Percentiles rank a stretch among this genome's conserved stretches.
Conservation (phyloP, 1,140 invertebrate genomes). For the Anoplolepis gracilipes region DNA sequence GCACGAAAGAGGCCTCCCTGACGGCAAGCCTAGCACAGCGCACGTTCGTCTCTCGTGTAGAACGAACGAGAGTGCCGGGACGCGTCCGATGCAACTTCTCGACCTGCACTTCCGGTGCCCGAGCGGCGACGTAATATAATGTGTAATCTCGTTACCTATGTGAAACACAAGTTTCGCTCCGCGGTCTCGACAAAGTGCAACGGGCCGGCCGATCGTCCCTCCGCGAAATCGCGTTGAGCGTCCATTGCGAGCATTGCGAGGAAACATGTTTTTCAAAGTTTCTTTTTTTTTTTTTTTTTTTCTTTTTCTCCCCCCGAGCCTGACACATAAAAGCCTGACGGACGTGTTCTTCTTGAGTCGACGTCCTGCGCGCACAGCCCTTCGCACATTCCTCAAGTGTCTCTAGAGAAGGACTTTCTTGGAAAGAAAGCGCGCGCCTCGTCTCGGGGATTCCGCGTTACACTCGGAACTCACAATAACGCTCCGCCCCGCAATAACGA, state of each 20-base stretch:
- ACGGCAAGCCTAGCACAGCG: conserved; percentile 38
- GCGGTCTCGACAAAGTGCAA: conserved; percentile 26
- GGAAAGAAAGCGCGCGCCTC: background rate
- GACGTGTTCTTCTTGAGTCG: background rate
- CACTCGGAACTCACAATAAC: conserved; percentile 18
- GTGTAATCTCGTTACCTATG: conserved; percentile 49
- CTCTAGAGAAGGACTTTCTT: background rate
- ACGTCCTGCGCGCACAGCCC: background rate
- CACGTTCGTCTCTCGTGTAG: conserved; percentile 10
- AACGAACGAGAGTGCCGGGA: conserved; percentile 26
- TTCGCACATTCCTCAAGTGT: background rate
- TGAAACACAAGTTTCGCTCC: conserved; percentile 45
- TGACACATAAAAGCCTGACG: background rate
- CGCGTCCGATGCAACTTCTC: conserved; percentile 51
- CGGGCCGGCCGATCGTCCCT: conserved; percentile 50
- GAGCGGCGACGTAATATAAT: background rate
- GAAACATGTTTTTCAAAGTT: background rate
- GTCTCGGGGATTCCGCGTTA: background rate
- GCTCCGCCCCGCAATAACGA: conserved; percentile 1
- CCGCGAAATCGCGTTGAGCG: conserved; percentile 25
- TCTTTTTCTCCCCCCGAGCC: too few relatives aligned
- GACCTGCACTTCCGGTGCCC: conserved; percentile 44
- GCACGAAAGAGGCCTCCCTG: conserved; percentile 25
- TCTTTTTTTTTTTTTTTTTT: too few relatives aligned
- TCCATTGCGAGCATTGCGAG: conserved; percentile 43